A percentile compares a stretch with the other conserved stretches of the same genome.
These are phyloP conservation scores for Clepsis dumicolana DNA, from an alignment of 2,888 invertebrate species.

Conservation along the genomic window DNA sequence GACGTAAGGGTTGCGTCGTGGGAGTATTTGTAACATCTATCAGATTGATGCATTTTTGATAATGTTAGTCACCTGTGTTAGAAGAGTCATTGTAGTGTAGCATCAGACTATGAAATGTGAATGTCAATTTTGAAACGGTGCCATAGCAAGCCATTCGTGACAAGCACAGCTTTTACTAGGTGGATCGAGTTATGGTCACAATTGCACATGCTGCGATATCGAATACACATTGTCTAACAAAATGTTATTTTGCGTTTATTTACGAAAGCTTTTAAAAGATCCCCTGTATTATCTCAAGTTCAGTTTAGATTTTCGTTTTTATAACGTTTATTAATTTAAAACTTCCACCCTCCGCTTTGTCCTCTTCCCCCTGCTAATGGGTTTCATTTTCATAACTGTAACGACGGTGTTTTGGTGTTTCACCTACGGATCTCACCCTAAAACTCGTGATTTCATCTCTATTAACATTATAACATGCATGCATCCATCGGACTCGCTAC, in stretches of 20 bases:
- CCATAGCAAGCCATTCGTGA: not conserved
- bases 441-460: constrained; percentile 43
- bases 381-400: constrained; percentile 77
- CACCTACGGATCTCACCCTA: constrained; percentile 62
- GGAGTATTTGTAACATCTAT: not conserved
- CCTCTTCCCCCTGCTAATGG: constrained; percentile 68
- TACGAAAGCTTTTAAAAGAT: not conserved
- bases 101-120: constrained; percentile 22
- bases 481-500: constrained; percentile 60
- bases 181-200: constrained; percentile 15
- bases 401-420: constrained; percentile 75
- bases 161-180: constrained; percentile 20
- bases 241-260: not conserved
- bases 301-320: constrained; percentile 6
- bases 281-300: constrained; percentile 2
- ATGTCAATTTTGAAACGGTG: constrained; percentile 21
- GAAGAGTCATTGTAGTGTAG: constrained; percentile 21
- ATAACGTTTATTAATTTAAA: constrained; percentile 53
- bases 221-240: not conserved
- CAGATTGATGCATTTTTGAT: not conserved
- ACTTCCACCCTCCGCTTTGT: constrained; percentile 62
- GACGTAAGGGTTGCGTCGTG: not conserved
- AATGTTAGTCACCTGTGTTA: constrained; percentile 19
- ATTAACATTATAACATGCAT: constrained; percentile 66
- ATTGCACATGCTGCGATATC: constrained; percentile 8